Evolutionary conservation across 92 coral and sea anemone genomes (phyloP).

Genomic region (Siderastrea siderea): DNA sequence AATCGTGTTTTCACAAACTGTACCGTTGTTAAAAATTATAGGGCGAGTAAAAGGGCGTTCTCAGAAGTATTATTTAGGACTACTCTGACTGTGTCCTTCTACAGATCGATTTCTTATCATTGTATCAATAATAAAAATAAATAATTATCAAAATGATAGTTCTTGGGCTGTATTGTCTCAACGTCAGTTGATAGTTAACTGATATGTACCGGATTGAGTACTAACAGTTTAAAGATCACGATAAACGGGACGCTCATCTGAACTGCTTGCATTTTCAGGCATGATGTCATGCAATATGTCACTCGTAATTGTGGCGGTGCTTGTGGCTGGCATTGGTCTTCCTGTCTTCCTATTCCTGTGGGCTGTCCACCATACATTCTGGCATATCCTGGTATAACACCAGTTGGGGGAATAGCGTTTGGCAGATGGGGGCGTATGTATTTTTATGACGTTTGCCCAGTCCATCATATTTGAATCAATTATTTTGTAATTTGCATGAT

Average conservation of each 20-base stretch:
- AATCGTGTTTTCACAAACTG: constrained; percentile 1
- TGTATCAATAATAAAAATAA: neutral
- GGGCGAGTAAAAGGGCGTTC: neutral
- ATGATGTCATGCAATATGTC: neutral
- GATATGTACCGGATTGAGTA: neutral
- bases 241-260: constrained; percentile 11
- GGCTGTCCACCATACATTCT: no score
- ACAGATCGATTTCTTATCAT: neutral
- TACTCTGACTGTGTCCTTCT: constrained; percentile 5
- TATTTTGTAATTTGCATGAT: no score
- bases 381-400: no score
- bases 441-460: no score
- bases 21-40: neutral
- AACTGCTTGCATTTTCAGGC: constrained; percentile 6
- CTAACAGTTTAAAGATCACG: constrained; percentile 2
- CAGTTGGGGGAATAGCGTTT: neutral
- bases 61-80: constrained; percentile 14
- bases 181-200: neutral
- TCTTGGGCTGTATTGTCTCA: neutral
- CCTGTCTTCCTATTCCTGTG: no score
- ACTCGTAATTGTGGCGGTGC: constrained; percentile 5
- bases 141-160: neutral
- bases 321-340: neutral
- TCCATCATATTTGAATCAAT: no score
- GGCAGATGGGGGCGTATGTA: no score